These are phyloP conservation scores for Sciaenops ocellatus DNA, from an alignment of 2,797 vertebrate species.

Conservation along the genomic window DNA sequence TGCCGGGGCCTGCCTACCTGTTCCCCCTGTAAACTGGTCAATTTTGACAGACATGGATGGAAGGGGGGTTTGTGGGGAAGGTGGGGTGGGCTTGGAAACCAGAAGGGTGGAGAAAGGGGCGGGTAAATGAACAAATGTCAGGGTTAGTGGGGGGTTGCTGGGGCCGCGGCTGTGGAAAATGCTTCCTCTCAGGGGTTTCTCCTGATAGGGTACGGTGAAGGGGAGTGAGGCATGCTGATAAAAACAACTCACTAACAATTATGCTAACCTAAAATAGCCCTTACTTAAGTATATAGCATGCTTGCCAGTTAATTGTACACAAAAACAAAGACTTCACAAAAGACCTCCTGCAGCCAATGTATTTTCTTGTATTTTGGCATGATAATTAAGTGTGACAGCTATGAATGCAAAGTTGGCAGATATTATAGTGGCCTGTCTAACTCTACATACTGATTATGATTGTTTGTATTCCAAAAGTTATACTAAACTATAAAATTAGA, in stretches of 20 bases:
- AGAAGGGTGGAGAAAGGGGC: constrained; percentile 63
- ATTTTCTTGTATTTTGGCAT: constrained; percentile 81
- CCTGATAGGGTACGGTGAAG: constrained; percentile 72
- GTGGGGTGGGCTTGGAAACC: constrained; percentile 31
- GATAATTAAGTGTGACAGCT: constrained; percentile 83
- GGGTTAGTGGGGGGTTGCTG: constrained; percentile 74
- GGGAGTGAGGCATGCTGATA: constrained; percentile 85
- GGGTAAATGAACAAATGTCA: constrained; percentile 80
- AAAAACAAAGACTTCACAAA: constrained; percentile 83
- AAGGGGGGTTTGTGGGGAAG: not conserved
- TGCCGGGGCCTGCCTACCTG: constrained; percentile 79
- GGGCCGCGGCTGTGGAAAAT: constrained; percentile 73
- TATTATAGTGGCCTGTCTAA: constrained; percentile 79
- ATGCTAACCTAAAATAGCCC: constrained; percentile 84
- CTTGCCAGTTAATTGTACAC: constrained; percentile 83
- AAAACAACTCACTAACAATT: constrained; percentile 87
- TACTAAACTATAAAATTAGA: constrained; percentile 51
- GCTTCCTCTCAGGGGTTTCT: constrained; percentile 79
- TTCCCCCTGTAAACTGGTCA: constrained; percentile 79
- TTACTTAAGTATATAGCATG: constrained; percentile 81
- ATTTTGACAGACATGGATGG: constrained; percentile 75
- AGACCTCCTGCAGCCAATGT: constrained; percentile 78
- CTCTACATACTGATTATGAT: constrained; percentile 66
- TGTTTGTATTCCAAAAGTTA: constrained; percentile 73
- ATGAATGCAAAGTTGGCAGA: constrained; percentile 80